phyloP scores from a whole-genome alignment of 2,113 vertebrate species.

The Lucifuga dentata region DNA sequence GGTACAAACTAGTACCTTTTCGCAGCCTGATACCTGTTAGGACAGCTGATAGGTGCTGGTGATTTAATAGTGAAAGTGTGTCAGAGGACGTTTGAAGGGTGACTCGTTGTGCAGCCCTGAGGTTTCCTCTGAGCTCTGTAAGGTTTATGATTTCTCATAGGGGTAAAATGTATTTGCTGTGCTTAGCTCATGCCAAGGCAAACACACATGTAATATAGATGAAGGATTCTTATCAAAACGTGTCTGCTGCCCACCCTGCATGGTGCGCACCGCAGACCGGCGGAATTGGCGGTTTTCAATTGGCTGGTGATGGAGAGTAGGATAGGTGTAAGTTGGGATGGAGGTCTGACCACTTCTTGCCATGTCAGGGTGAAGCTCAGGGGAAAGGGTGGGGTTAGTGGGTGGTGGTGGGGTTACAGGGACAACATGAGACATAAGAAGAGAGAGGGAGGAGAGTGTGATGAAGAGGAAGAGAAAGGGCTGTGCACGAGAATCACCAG shows the following conservation, averaged over 20 bases:
- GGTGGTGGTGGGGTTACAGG: constrained; percentile 9
- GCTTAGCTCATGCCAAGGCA: constrained; percentile 60
- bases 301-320: constrained; percentile 41
- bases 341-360: constrained; percentile 63
- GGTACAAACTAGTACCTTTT: too few relatives aligned
- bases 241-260: constrained; percentile 28
- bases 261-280: constrained; percentile 29
- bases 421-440: neutral
- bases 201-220: constrained; percentile 70
- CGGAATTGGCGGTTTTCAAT: constrained; percentile 61
- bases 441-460: neutral
- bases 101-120: too few relatives aligned
- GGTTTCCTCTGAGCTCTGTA: too few relatives aligned
- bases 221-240: constrained; percentile 63
- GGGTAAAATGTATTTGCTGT: constrained; percentile 46
- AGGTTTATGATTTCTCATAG: too few relatives aligned
- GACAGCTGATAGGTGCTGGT: too few relatives aligned
- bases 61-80: too few relatives aligned
- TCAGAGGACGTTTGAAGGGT: too few relatives aligned
- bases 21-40: too few relatives aligned
- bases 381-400: constrained; percentile 46
- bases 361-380: constrained; percentile 39
- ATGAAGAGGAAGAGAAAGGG: neutral
- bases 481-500: too few relatives aligned
- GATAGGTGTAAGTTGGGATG: constrained; percentile 19